phyloP scores from a whole-genome alignment of 2,113 vertebrate species.

The Lamprotornis superbus region DNA sequence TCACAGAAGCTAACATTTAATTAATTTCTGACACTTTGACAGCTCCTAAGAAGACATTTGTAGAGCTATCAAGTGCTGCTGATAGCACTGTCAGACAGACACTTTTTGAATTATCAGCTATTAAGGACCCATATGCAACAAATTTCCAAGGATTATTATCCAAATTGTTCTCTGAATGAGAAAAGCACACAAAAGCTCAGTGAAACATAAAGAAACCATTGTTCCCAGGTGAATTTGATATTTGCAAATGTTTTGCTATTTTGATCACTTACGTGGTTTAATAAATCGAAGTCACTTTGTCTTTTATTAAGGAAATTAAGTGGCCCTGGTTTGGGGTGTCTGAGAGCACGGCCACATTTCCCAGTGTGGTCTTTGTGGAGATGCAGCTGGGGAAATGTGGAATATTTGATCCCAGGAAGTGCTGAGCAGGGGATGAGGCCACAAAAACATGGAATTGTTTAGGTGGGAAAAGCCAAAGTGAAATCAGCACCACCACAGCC shows the following conservation, averaged over 20 bases:
- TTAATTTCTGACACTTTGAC: constrained; percentile 85
- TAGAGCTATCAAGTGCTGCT: constrained; percentile 70
- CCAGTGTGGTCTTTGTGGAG: neutral
- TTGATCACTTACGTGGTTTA: constrained; percentile 21
- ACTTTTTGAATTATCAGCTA: constrained; percentile 63
- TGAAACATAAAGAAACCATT: constrained; percentile 53
- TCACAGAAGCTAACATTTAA: constrained; percentile 81
- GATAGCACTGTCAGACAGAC: constrained; percentile 70
- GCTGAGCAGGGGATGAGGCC: neutral
- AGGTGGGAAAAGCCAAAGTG: neutral
- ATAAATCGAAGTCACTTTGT: constrained; percentile 6
- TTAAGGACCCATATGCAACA: constrained; percentile 66
- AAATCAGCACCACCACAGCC: fast-evolving
- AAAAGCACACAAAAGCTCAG: constrained; percentile 57
- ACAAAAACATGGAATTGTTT: neutral
- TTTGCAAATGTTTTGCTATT: constrained; percentile 72
- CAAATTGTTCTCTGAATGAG: constrained; percentile 66
- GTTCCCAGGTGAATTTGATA: constrained; percentile 58
- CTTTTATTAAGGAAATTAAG: neutral
- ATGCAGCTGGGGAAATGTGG: fast-evolving
- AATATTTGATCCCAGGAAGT: neutral
- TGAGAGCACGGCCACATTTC: neutral
- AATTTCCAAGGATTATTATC: constrained; percentile 64
- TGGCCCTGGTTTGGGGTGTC: neutral
- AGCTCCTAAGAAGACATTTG: constrained; percentile 75